Evolutionary conservation across 1,140 invertebrate species (phyloP).

Genomic region (Platorchestia sp.): DNA sequence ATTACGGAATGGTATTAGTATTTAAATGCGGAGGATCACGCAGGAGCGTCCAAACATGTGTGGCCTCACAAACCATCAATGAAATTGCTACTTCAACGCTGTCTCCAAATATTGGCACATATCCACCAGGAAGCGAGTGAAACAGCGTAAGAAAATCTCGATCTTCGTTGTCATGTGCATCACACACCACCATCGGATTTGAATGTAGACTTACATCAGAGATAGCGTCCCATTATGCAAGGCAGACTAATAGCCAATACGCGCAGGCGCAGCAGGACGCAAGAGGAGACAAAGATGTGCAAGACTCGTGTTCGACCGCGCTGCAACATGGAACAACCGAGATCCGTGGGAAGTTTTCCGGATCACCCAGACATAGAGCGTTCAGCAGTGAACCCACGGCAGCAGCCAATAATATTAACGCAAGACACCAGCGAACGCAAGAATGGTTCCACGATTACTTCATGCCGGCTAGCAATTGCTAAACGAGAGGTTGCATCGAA

Average conservation of each 20-base stretch:
- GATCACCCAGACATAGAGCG: background rate
- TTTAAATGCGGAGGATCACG: background rate
- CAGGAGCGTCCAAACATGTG: background rate
- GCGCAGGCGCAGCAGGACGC: background rate
- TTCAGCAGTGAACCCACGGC: background rate
- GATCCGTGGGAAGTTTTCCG: background rate
- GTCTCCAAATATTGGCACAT: background rate
- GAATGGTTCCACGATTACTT: background rate
- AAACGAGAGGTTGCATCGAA: background rate
- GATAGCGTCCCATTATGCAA: background rate
- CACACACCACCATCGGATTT: background rate
- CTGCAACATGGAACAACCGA: background rate
- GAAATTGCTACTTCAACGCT: background rate
- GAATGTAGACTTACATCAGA: background rate
- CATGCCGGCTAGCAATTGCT: background rate
- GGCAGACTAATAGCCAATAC: background rate
- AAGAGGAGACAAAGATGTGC: background rate
- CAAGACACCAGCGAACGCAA: background rate
- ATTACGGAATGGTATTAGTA: background rate
- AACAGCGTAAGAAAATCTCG: background rate
- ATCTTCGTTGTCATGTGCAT: background rate
- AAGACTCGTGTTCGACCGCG: background rate
- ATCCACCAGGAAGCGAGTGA: background rate
- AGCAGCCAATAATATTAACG: background rate
- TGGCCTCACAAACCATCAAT: background rate